Evolutionary conservation across 2,888 invertebrate species (phyloP).

Genomic region (Antitype chi): DNA sequence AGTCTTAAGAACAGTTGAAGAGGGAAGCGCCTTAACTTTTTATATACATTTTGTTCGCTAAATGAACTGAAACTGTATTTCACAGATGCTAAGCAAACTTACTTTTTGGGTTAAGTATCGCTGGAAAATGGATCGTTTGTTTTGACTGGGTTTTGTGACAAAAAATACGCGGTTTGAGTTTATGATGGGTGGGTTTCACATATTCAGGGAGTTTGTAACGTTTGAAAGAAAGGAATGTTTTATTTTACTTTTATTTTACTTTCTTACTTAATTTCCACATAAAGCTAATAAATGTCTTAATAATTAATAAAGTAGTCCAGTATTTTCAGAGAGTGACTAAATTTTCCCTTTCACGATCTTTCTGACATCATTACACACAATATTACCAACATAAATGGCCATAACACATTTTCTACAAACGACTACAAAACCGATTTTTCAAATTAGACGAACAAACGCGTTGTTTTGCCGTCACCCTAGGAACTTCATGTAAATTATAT

Average conservation of each 20-base stretch:
- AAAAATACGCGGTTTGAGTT: constrained; percentile 12
- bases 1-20: constrained; percentile 84
- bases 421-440: constrained; percentile 58
- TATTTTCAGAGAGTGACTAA: not conserved
- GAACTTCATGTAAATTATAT: constrained; percentile 64
- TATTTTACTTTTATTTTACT: too few species aligned
- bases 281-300: too few species aligned
- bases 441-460: constrained; percentile 51
- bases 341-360: not conserved
- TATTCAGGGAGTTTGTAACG: not conserved
- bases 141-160: constrained; percentile 22
- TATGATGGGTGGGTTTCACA: not conserved
- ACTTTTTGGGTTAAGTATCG: constrained; percentile 62
- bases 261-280: too few species aligned
- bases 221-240: not conserved
- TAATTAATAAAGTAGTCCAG: too few species aligned
- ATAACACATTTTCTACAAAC: constrained; percentile 28
- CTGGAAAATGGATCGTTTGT: constrained; percentile 48
- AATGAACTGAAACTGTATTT: constrained; percentile 88
- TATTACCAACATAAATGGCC: not conserved
- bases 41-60: constrained; percentile 87
- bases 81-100: constrained; percentile 80
- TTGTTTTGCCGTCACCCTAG: constrained; percentile 58
- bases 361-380: not conserved
- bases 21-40: constrained; percentile 87